A percentile compares a stretch with the other conserved stretches of the same genome.
Conservation (phyloP, 2,797 vertebrate genomes). For the Fratercula arctica region DNA sequence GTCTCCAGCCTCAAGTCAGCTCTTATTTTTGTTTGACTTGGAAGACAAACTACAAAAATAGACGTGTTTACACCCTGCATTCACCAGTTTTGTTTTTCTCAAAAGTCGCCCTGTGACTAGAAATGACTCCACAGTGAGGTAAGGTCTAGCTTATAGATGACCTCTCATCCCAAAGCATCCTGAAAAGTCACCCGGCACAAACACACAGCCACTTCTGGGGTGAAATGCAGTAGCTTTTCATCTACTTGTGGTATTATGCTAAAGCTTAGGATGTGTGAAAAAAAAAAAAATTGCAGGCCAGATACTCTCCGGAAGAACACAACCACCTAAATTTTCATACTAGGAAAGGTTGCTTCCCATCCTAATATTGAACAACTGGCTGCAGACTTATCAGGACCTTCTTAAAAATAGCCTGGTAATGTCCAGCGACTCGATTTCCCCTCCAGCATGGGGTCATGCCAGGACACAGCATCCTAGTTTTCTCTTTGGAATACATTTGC, state of each 20-base stretch:
- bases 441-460: not conserved
- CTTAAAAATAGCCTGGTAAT: not conserved
- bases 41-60: constrained; percentile 49
- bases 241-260: not conserved
- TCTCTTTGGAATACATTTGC: not conserved
- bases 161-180: not conserved
- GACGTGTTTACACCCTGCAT: not conserved
- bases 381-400: not conserved
- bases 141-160: not conserved
- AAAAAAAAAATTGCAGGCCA: not conserved
- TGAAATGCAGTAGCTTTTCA: not conserved
- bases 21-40: constrained; percentile 53
- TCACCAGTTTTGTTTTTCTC: not conserved
- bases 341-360: not conserved
- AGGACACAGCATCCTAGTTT: not conserved
- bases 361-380: not conserved
- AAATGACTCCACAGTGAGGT: not conserved
- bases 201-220: not conserved
- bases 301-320: not conserved
- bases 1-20: constrained; percentile 18
- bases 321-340: not conserved
- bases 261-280: not conserved
- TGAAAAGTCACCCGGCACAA: not conserved
- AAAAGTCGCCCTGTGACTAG: not conserved
- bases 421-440: not conserved